Evolutionary conservation across 2,113 vertebrate genomes (phyloP).

Genomic region (Sminthopsis crassicaudata): DNA sequence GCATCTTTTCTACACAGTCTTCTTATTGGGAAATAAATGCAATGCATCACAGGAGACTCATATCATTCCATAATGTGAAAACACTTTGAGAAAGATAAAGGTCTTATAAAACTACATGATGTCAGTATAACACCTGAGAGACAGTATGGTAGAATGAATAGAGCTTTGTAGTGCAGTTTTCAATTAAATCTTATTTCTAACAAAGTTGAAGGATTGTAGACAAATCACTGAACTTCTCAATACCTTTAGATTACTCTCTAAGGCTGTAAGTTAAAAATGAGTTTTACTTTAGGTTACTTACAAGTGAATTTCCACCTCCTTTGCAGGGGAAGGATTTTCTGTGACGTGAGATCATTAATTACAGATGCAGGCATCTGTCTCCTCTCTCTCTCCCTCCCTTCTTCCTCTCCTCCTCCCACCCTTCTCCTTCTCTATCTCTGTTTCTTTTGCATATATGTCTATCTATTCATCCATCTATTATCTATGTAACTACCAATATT

Average conservation of each 20-base stretch:
- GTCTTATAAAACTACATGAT: background rate
- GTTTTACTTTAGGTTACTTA: background rate
- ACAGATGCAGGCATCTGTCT: background rate
- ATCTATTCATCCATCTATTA: too few species aligned
- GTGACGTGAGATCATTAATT: background rate
- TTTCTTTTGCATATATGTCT: too few species aligned
- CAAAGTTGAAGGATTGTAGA: background rate
- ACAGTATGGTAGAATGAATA: background rate
- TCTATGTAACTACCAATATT: too few species aligned
- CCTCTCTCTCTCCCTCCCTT: too few species aligned
- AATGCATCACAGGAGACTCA: background rate
- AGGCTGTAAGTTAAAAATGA: background rate
- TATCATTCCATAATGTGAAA: background rate
- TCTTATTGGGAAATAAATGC: background rate
- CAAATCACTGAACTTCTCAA: background rate
- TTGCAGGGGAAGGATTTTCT: background rate
- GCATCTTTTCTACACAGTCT: background rate
- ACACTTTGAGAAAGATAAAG: background rate
- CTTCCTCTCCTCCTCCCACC: too few species aligned
- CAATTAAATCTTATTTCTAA: background rate
- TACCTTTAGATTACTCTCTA: background rate
- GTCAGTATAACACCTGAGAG: background rate
- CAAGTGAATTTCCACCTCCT: background rate
- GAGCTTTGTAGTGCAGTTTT: background rate
- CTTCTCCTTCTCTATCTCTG: too few species aligned